A percentile compares a stretch with the other conserved stretches of the same genome.
These are phyloP conservation scores for Didymodactylos carnosus DNA, from an alignment of 2,888 invertebrate genomes.

Conservation along the genomic window DNA sequence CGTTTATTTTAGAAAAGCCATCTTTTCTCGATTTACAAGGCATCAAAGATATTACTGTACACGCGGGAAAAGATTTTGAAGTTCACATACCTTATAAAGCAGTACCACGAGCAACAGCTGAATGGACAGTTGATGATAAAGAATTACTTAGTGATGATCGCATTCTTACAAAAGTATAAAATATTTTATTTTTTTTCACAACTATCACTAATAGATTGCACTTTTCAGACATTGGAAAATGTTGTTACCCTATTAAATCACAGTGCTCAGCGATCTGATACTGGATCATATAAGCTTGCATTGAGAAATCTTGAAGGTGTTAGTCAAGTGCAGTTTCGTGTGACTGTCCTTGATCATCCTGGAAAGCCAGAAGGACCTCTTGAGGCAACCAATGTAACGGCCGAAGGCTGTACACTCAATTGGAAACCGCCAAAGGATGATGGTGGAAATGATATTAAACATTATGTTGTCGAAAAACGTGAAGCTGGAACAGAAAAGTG, in stretches of 20 bases:
- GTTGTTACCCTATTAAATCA: constrained; percentile 76
- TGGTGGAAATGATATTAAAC: constrained; percentile 77
- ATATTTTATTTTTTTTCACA: neutral
- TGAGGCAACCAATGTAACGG: constrained; percentile 42
- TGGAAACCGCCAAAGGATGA: constrained; percentile 49
- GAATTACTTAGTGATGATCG: constrained; percentile 30
- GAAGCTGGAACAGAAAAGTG: constrained; percentile 39
- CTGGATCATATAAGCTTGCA: constrained; percentile 72
- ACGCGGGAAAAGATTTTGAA: constrained; percentile 90
- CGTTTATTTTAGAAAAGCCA: constrained; percentile 57
- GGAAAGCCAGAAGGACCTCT: constrained; percentile 64
- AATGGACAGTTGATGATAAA: constrained; percentile 47
- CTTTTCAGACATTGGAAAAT: constrained; percentile 40
- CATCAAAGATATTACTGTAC: constrained; percentile 79
- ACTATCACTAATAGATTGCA: neutral
- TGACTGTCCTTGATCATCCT: constrained; percentile 71
- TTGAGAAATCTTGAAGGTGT: constrained; percentile 81
- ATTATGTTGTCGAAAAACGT: constrained; percentile 83
- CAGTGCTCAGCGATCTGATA: constrained; percentile 68
- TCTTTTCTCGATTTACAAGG: constrained; percentile 64
- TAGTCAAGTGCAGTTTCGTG: constrained; percentile 74
- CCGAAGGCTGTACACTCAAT: constrained; percentile 37
- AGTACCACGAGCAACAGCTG: constrained; percentile 79
- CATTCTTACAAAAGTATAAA: constrained; percentile 19
- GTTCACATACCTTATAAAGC: constrained; percentile 80